Evolutionary conservation across 92 coral and sea anemone species (phyloP), one percentile per base, ranked within the genome.

Genomic region (Paramuricea clavata): DNA sequence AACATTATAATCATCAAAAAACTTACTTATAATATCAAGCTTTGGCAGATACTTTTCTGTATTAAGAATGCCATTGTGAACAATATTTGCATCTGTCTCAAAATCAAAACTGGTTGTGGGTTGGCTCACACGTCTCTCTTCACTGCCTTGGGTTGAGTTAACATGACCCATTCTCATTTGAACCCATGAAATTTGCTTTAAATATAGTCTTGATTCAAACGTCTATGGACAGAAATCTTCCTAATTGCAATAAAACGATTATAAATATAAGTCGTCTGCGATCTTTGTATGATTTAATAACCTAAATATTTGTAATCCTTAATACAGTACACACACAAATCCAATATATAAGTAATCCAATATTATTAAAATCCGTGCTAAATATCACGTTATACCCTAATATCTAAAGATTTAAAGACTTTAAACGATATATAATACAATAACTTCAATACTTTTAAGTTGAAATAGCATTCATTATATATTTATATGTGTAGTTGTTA

Each of bases 11-110:
- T n/a, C n/a, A n/a, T 0, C 31, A 2, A 27, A 21, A 10, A 12
- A 65, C 72, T 65, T 13, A 65, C 72, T 4, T 33, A 26, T 13
- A 13, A 33, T n/a, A 27, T 27, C 31, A 27, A 28, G 72, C 5
- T 3, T 28, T 21, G 11, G 62, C 19, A 41, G 39, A 0, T 27
- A 1, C 0, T 31, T 65, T 31, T 10, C 11, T 9, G 39, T 31
- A 28, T 13, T 21, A 54, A 10, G 25, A 13, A 19, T 21, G 0
- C 17, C 25, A 8, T 21, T 65, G 0, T 65, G 41, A 28, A 65
- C 72, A 65, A 65, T 33, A 31, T 33, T 65, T 31, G 68, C 68
- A 60, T 60, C 68, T 25, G 68, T 21, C 21, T 65, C 72, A 31
- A 65, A 65, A 12, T 65, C 72, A 27, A 65, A 33, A 65, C 72